A percentile compares a stretch with the other conserved stretches of the same genome.
Conservation (phyloP, 2,797 vertebrate genomes). For the Sphenodon punctatus region DNA sequence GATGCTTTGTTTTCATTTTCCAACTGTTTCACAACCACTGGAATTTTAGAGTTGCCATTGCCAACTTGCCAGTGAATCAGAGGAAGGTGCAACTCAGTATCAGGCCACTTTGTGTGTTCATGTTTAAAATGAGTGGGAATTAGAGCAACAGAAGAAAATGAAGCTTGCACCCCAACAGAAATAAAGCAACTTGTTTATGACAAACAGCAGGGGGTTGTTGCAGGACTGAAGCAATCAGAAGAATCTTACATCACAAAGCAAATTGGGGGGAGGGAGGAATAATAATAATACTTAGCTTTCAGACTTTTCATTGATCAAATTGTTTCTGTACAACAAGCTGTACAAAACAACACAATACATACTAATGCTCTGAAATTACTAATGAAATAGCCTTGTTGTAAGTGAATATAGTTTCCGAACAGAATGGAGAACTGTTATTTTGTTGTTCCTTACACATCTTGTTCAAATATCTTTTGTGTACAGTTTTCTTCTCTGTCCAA, state of each 20-base stretch:
- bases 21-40: constrained; percentile 56
- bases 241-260: constrained; percentile 50
- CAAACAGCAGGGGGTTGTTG: constrained; percentile 63
- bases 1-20: constrained; percentile 46
- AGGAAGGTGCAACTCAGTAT: constrained; percentile 38
- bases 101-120: constrained; percentile 52
- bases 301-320: constrained; percentile 68
- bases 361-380: constrained; percentile 58
- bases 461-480: constrained; percentile 37
- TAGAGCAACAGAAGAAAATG: constrained; percentile 65
- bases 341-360: constrained; percentile 60
- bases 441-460: constrained; percentile 21
- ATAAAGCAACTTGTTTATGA: constrained; percentile 65
- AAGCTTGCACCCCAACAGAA: constrained; percentile 51
- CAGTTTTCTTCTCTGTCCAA: constrained; percentile 35
- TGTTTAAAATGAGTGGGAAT: constrained; percentile 61
- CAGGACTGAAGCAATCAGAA: constrained; percentile 61
- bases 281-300: constrained; percentile 66
- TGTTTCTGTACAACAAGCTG: constrained; percentile 67
- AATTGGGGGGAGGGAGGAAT: constrained; percentile 61
- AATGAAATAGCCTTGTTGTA: constrained; percentile 52
- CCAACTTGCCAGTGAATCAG: constrained; percentile 61
- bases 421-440: constrained; percentile 41
- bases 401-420: constrained; percentile 33
- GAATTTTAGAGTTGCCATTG: constrained; percentile 55